Evolutionary conservation across 1,140 invertebrate genomes (phyloP), one percentile per base, ranked within the genome.

Genomic region (Chrysomallon squamiferum): DNA sequence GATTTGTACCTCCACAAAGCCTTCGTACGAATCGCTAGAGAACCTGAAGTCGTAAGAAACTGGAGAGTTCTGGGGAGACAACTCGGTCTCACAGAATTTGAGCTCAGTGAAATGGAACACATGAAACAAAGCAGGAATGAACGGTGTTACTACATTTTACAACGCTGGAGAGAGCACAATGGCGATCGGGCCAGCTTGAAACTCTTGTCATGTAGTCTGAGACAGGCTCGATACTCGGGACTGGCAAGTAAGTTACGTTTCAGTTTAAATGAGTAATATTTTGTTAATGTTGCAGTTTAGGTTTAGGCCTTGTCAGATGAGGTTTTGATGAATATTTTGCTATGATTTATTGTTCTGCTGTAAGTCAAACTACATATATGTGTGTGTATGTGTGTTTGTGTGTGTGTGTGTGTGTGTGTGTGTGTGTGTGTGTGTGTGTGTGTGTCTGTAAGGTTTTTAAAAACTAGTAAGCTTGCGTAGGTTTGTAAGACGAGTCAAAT

Each of bases 21-120:
- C 11, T 78, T 78, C 47, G 61, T 78, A 5, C 69, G 70, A 59
- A 68, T 78, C 13, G 70, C 73, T 5, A 68, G 72, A 29, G 66
- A 78, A 41, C 66, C 62, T 4, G 47, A 68, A 15, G 71, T 71
- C 3, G 64, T 70, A 0, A 62, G 33, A 20, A 59, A 71, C 20
- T 78, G 73, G 72, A 66, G 64, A 30, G 43, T 49, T 0, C 62
- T 78, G 15, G 72, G 72, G 11, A 59, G 45, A 47, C 64, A 50
- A 27, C 59, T 78, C 9, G 71, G 73, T 32, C 59, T 78, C 6
- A 32, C 66, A 18, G 69, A 75, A 2, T 52, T 52, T 7, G 62
- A 74, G n/a, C n/a, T 78, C n/a, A 59, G 18, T n/a, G 65, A 61
- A 18, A 72, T 78, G 33, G 69, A 72, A 18, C 52, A 62, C 4